phyloP scores from a whole-genome alignment of 2,113 vertebrate genomes.

The Hippocampus abdominalis region DNA sequence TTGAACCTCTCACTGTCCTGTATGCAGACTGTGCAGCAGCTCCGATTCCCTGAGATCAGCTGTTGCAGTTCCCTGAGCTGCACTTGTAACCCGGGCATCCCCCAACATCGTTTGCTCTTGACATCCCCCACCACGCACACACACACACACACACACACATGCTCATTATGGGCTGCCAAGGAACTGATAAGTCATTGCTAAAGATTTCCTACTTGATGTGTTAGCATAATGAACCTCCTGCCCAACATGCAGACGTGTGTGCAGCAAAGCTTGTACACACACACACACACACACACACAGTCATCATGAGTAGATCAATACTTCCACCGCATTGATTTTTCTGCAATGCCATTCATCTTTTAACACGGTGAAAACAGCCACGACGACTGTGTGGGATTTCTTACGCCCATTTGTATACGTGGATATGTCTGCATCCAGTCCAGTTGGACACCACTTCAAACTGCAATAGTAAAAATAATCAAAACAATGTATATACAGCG shows the following conservation, averaged over 20 bases:
- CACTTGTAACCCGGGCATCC: background rate
- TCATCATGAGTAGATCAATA: slow-evolving; percentile 53
- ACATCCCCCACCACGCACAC: slow-evolving; percentile 12
- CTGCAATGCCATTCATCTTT: slow-evolving; percentile 45
- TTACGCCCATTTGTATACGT: background rate
- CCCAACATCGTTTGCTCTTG: background rate
- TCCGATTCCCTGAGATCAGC: slow-evolving; percentile 48
- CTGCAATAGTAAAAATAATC: background rate
- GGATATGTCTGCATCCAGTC: background rate
- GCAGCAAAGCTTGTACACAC: no score
- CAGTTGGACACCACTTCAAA: background rate
- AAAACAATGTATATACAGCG: background rate
- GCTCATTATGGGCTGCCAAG: slow-evolving; percentile 25
- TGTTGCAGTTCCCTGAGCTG: slow-evolving; percentile 41
- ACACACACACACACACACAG: background rate
- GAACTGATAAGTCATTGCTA: slow-evolving; percentile 34
- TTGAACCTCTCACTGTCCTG: slow-evolving; percentile 29
- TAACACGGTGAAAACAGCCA: slow-evolving; percentile 49
- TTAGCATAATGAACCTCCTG: slow-evolving; percentile 23
- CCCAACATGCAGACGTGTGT: background rate
- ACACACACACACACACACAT: slow-evolving; percentile 6
- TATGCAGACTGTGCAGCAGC: slow-evolving; percentile 55
- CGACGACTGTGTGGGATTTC: background rate
- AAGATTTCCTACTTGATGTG: slow-evolving; percentile 4
- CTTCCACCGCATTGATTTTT: slow-evolving; percentile 66